A percentile compares a stretch with the other conserved stretches of the same genome.
Conservation (phyloP, 2,797 vertebrate genomes). For the Brotula barbata region DNA sequence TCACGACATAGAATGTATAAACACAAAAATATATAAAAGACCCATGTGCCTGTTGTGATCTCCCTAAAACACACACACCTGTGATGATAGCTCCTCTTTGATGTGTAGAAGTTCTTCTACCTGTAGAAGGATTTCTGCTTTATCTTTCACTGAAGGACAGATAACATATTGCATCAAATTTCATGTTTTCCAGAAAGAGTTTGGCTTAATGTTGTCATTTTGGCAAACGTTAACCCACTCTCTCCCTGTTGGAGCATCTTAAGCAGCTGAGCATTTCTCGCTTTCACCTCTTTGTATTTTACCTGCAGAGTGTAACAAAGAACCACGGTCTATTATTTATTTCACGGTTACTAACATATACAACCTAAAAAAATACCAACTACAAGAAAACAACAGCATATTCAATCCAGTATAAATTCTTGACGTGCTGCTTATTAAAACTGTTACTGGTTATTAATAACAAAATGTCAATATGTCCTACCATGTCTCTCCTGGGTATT, state of each 20-base stretch:
- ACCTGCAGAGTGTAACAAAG: slow-evolving; percentile 67
- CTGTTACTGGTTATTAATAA: too few relatives aligned
- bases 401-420: too few relatives aligned
- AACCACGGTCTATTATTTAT: background rate
- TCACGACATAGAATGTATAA: too few relatives aligned
- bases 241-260: slow-evolving; percentile 96
- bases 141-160: slow-evolving; percentile 89
- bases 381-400: too few relatives aligned
- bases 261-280: slow-evolving; percentile 90
- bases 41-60: too few relatives aligned
- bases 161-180: background rate
- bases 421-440: too few relatives aligned
- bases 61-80: slow-evolving; percentile 78
- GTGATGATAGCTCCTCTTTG: slow-evolving; percentile 91
- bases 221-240: slow-evolving; percentile 81
- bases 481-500: too few relatives aligned
- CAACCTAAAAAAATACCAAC: too few relatives aligned
- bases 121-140: slow-evolving; percentile 93
- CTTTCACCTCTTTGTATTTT: slow-evolving; percentile 94
- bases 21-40: too few relatives aligned
- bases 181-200: background rate
- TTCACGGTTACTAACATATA: too few relatives aligned
- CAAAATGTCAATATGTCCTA: too few relatives aligned
- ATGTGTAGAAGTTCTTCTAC: slow-evolving; percentile 91
- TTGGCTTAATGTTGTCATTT: background rate